Evolutionary conservation across 2,797 vertebrate species (phyloP), one percentile per base, ranked within the genome.

Genomic region (Anolis apletophallus): DNA sequence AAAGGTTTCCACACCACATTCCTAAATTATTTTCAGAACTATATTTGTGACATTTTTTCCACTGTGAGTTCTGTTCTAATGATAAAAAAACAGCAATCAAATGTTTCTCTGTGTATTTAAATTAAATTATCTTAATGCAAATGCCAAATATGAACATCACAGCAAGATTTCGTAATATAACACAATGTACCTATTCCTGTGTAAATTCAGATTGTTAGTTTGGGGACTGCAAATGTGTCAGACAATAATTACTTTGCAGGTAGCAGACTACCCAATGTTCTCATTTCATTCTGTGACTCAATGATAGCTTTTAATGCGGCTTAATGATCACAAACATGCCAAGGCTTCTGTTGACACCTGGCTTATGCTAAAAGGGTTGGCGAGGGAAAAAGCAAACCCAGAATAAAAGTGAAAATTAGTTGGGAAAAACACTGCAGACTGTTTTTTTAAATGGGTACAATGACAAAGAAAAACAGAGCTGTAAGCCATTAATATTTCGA

Each of bases 61-160:
- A 13, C 32, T 79, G 79, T 36, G 52, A 79, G 68, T 29, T 92
- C 86, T 91, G 87, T 88, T 80, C 78, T 82, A 90, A 85, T 74
- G 61, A 77, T 88, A 90, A 91, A 83, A n/a, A 40, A 83, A 76
- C 83, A 81, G 36, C 76, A 88, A 71, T 88, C 87, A 57, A 88
- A 82, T 69, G 89, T 57, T 40, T 7, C 87, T 91, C 40, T 36
- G 52, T 88, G 90, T 94, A 93, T 94, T 95, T 95, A 95, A 96
- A 96, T 95, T 95, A 94, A 95, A 95, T 95, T 94, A 94, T 89
- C 91, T 92, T 84, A 95, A 95, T 93, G 92, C 84, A 94, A 95
- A 94, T 93, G 74, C 87, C 92, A 90, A 93, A 89, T 92, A 94
- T 55, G 88, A 96, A 90, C 68, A 91, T 88, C 91, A 90, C 93